Percentiles rank a stretch among this genome's conserved stretches.
Conservation (phyloP, 2,113 vertebrate species). For the Chinchilla lanigera region DNA sequence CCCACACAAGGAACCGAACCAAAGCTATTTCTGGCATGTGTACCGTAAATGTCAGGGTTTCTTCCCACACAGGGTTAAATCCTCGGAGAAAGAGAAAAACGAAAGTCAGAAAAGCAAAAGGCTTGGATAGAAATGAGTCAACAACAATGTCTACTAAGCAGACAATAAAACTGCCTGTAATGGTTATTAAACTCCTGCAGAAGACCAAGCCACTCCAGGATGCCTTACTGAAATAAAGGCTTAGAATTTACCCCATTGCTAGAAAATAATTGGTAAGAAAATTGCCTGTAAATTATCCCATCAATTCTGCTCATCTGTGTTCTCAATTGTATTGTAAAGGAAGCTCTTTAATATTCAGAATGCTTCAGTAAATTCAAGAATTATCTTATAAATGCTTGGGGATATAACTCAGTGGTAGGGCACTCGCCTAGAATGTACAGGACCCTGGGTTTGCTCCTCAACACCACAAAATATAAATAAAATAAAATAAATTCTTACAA, state of each 20-base stretch:
- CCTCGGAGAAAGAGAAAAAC: slow-evolving; percentile 85
- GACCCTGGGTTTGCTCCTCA: not conserved
- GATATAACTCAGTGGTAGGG: not conserved
- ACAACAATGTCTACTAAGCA: not conserved
- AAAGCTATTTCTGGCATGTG: slow-evolving; percentile 97
- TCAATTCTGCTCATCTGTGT: slow-evolving; percentile 41
- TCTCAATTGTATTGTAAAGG: not conserved
- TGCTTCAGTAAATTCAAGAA: slow-evolving; percentile 8
- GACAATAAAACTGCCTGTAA: slow-evolving; percentile 24
- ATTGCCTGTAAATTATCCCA: slow-evolving; percentile 56
- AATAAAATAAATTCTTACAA: not conserved
- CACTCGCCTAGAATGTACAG: not conserved
- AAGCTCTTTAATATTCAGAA: slow-evolving; percentile 21
- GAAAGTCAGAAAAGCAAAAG: not conserved
- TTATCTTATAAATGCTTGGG: not conserved
- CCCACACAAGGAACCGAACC: slow-evolving; percentile 98
- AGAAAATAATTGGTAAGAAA: slow-evolving; percentile 63
- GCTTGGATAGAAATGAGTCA: not conserved
- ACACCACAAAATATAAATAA: not conserved
- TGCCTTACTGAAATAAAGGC: not conserved
- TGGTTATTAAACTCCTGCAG: slow-evolving; percentile 30
- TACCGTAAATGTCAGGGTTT: slow-evolving; percentile 96
- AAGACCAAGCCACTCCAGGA: not conserved
- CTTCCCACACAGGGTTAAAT: slow-evolving; percentile 99
- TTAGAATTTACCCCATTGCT: not conserved